phyloP scores from a whole-genome alignment of 2,888 invertebrate genomes.

The Orchesella flavescens region DNA sequence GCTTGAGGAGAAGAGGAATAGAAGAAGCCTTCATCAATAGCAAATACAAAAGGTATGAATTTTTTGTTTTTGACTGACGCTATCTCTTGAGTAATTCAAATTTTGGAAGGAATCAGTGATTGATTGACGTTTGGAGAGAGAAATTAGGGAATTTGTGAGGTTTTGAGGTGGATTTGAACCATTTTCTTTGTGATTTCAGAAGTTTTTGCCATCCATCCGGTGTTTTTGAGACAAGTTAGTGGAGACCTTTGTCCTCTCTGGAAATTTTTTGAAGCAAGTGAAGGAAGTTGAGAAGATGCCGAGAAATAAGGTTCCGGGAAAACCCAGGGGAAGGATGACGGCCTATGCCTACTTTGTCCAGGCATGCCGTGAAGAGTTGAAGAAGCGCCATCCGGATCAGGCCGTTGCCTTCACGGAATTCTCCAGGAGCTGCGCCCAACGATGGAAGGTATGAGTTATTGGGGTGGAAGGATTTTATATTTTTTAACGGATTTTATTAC shows the following conservation, averaged over 20 bases:
- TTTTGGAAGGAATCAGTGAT: constrained; percentile 8
- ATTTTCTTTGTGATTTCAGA: neutral
- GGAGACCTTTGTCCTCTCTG: too few relatives aligned
- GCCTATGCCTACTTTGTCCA: constrained; percentile 98
- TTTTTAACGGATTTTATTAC: neutral
- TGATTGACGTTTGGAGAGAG: neutral
- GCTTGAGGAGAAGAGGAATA: neutral
- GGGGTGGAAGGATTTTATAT: too few relatives aligned
- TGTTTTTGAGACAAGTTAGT: too few relatives aligned
- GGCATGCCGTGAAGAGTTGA: constrained; percentile 99
- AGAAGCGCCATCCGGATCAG: constrained; percentile 99
- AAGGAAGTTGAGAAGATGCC: constrained; percentile 60
- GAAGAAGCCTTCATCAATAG: constrained; percentile 30
- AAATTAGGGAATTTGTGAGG: neutral
- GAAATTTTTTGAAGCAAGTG: too few relatives aligned
- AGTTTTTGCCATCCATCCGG: neutral
- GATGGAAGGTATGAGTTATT: constrained; percentile 58
- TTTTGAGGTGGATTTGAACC: neutral
- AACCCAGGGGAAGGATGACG: constrained; percentile 94
- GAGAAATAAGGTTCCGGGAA: constrained; percentile 81
- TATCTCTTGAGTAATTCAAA: neutral
- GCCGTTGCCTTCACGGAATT: constrained; percentile 81
- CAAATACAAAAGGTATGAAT: constrained; percentile 58
- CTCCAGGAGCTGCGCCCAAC: constrained; percentile 47
- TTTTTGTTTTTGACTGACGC: constrained; percentile 59